Base-by-base conservation (phyloP, 2,113 vertebrate genomes). In the Myiozetetes cayanensis region DNA sequence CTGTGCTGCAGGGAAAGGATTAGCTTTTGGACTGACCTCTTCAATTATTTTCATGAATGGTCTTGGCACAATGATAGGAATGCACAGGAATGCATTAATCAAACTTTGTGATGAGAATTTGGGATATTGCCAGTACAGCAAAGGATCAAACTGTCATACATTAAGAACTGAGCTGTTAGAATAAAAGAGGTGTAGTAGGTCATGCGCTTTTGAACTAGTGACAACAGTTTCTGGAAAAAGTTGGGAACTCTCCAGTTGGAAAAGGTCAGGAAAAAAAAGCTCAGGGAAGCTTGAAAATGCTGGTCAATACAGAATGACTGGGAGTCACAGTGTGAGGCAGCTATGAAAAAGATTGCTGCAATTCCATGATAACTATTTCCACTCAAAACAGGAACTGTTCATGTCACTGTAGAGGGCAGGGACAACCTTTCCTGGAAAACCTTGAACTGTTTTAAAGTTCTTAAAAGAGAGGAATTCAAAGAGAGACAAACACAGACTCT, bases 11-110 rank as follows among this genome's bases (percentile, higher is more conserved):
- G 85, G 72, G 90, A 94, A 91, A 82, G 77, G 90, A 95, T 96
- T 89, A 85, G 52, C 62, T 91, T 91, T 87, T 91, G 62, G 85
- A 68, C 81, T 91, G 70, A 89, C 90, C 66, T 89, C 85, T 73
- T 85, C 78, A 87, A 79, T 84, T 93, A 20, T 91, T 95, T 91
- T 91, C 87, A 82, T 91, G 81, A 96, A 96, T 94, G 85, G 78
- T 87, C 78, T 94, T 94, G 90, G 92, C 90, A 91, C 66, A 82
- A 82, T 72, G 49, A 96, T 79, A 89, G 62, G 78, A 95, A 87
- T 37, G 90, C 81, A 85, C 61, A 95, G 78, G 85, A 95, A 94
- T 1, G 3, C 62, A 93, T 95, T 85, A 70, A 89, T 96, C 93
- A 96, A 85, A 85, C 7, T 72, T 93, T 83, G 56, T 85, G 71